Conservation (phyloP, 2,888 invertebrate genomes). For the Chamaedrilus cognettii region DNA sequence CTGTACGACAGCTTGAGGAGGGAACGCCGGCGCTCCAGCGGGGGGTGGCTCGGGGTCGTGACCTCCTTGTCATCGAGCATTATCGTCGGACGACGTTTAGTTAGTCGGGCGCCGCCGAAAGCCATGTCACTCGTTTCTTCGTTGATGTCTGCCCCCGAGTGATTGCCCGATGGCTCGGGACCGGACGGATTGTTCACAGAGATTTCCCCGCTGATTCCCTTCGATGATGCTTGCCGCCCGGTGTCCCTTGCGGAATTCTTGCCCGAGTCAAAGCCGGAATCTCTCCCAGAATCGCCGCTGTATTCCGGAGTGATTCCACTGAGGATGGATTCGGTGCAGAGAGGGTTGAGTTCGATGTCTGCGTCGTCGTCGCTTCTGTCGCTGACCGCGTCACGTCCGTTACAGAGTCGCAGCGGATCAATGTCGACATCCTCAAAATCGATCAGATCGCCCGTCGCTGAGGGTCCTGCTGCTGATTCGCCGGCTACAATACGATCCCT, state of each 20-base stretch:
- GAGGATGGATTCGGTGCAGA: neutral
- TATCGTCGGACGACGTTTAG: conserved; percentile 2
- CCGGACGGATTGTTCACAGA: too few relatives aligned
- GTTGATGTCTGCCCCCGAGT: neutral
- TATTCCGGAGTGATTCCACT: too few relatives aligned
- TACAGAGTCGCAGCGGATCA: neutral
- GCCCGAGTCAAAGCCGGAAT: conserved; percentile 2
- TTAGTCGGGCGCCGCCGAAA: neutral
- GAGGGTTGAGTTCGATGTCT: neutral
- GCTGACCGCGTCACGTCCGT: neutral
- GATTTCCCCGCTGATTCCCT: too few relatives aligned
- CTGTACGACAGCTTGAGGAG: conserved; percentile 46
- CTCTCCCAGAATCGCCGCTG: conserved; percentile 1
- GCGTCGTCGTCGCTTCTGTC: neutral
- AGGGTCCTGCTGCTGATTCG: too few relatives aligned
- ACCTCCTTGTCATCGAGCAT: conserved; percentile 10
- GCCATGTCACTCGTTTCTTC: neutral
- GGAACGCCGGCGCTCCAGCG: conserved; percentile 33
- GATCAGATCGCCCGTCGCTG: neutral
- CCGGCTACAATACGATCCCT: too few relatives aligned
- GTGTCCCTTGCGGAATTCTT: too few relatives aligned
- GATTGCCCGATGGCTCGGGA: conserved; percentile 10
- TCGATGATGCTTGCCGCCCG: too few relatives aligned
- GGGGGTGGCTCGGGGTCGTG: neutral
- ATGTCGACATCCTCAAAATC: too few relatives aligned